Percentiles rank a stretch among this genome's conserved stretches.
Evolutionary conservation across 53 echinoderm and acorn worm genomes (phyloP).

Genomic region (Holothuria scabra): DNA sequence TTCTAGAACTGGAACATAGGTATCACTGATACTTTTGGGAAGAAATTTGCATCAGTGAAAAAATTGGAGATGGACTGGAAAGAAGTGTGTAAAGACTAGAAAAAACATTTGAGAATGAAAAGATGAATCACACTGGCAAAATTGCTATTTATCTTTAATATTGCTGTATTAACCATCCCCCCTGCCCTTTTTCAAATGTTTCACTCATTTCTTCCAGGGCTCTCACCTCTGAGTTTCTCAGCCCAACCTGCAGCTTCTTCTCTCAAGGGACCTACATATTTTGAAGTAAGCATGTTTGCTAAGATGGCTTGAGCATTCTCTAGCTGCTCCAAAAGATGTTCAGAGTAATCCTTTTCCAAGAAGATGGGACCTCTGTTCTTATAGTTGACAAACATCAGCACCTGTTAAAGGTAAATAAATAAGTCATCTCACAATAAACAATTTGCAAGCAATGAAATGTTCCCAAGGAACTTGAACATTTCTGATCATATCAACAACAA

Average conservation of each 20-base stretch:
- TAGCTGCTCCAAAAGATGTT: constrained; percentile 93
- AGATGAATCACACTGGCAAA: no score
- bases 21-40: no score
- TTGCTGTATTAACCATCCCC: no score
- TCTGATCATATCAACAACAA: no score
- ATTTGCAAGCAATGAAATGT: background rate
- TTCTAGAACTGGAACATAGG: no score
- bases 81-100: no score
- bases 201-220: no score
- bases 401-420: constrained; percentile 35
- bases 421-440: background rate
- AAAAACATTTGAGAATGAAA: no score
- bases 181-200: no score
- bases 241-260: constrained; percentile 99
- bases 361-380: constrained; percentile 97
- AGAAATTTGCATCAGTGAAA: no score
- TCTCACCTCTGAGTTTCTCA: constrained; percentile 94
- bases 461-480: background rate
- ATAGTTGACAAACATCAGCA: constrained; percentile 89
- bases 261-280: constrained; percentile 87
- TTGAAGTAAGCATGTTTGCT: constrained; percentile 94
- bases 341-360: constrained; percentile 95
- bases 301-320: constrained; percentile 98
- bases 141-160: no score
- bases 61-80: no score